phyloP scores from a whole-genome alignment of 2,888 invertebrate species.

The Isoperla grammatica region DNA sequence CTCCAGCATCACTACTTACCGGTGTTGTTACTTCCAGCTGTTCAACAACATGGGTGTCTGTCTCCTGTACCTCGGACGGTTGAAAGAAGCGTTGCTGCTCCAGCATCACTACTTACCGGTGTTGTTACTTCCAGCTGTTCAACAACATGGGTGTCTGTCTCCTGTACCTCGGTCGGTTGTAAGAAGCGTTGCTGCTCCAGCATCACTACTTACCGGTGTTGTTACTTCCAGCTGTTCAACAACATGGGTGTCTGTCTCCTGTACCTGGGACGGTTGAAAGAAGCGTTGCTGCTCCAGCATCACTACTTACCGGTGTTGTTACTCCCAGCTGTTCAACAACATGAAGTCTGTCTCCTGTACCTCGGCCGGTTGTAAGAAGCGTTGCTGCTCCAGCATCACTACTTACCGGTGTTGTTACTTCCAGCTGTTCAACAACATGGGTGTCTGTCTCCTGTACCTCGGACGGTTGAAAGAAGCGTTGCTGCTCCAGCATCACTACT shows the following conservation, averaged over 20 bases:
- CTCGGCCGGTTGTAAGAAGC: too few relatives aligned
- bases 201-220: too few relatives aligned
- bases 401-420: too few relatives aligned
- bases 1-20: too few relatives aligned
- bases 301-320: too few relatives aligned
- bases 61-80: conserved; percentile 80
- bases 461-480: conserved; percentile 87
- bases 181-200: conserved; percentile 77
- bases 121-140: conserved; percentile 65
- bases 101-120: too few relatives aligned
- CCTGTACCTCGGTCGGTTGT: conserved; percentile 83
- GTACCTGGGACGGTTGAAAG: conserved; percentile 84
- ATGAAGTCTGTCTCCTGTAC: too few relatives aligned
- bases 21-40: conserved; percentile 64
- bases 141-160: conserved; percentile 93
- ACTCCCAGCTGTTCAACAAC: too few relatives aligned
- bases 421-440: conserved; percentile 86
- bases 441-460: conserved; percentile 86
- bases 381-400: too few relatives aligned
- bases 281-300: conserved; percentile 76
- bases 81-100: conserved; percentile 80
- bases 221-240: conserved; percentile 73
- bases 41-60: conserved; percentile 93
- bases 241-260: conserved; percentile 90
- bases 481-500: too few relatives aligned